A percentile compares a stretch with the other conserved stretches of the same genome.
phyloP scores from a whole-genome alignment of 2,797 vertebrate genomes.

The Sciurus vulgaris region DNA sequence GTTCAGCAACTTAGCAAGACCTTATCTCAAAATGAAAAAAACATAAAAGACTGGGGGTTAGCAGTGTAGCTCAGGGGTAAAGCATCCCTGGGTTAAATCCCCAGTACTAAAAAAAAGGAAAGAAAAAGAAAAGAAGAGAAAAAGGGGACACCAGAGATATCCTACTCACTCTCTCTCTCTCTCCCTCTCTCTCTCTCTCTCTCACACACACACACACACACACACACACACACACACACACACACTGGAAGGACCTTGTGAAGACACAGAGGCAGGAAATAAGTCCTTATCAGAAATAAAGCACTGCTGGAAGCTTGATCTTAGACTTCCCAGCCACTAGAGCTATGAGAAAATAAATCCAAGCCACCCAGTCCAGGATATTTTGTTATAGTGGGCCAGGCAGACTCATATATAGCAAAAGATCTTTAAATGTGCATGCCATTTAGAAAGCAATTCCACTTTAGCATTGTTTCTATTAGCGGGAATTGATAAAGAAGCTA shows the following conservation, averaged over 20 bases:
- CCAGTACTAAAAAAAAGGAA: too few relatives aligned
- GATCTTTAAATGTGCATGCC: background rate
- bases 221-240: background rate
- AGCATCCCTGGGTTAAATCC: too few relatives aligned
- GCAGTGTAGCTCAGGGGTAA: too few relatives aligned
- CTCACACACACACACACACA: too few relatives aligned
- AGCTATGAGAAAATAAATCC: background rate
- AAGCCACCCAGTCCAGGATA: background rate
- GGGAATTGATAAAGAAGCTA: background rate
- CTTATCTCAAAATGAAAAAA: too few relatives aligned
- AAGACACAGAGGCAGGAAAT: slow-evolving; percentile 12
- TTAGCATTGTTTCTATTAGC: background rate
- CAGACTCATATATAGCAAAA: background rate
- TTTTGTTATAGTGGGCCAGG: background rate
- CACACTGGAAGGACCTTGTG: background rate
- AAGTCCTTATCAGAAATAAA: background rate
- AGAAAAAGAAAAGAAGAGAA: background rate
- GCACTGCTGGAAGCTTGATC: background rate
- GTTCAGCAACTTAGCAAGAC: too few relatives aligned
- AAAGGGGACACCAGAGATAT: background rate
- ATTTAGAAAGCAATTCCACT: background rate
- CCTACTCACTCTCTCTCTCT: too few relatives aligned
- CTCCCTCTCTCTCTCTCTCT: background rate
- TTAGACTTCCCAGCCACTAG: background rate
- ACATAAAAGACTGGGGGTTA: too few relatives aligned